A percentile compares a stretch with the other conserved stretches of the same genome.
Evolutionary conservation across 92 coral and sea anemone genomes (phyloP).

Genomic region (Paramuricea clavata): DNA sequence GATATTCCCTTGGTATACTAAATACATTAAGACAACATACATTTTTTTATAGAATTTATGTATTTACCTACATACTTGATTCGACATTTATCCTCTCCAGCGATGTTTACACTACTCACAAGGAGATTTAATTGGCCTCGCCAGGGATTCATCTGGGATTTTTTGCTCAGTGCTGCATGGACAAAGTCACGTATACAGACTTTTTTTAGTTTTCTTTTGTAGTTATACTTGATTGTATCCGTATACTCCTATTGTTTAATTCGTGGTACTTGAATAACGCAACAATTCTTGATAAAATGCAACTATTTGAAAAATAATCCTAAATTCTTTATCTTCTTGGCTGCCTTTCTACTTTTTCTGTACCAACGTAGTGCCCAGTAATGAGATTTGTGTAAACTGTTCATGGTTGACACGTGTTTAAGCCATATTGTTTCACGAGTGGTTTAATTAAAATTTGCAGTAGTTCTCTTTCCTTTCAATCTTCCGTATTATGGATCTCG

Average conservation of each 20-base stretch:
- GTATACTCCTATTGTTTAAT: neutral
- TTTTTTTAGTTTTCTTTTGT: too few species aligned
- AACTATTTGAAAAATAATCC: neutral
- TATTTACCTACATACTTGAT: neutral
- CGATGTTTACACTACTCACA: constrained; percentile 15
- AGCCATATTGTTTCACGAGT: neutral
- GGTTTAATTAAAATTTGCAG: neutral
- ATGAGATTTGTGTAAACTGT: neutral
- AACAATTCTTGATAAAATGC: neutral
- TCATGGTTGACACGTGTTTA: constrained; percentile 24
- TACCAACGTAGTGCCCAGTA: neutral
- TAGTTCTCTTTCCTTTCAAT: neutral
- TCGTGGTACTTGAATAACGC: neutral
- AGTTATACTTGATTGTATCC: neutral
- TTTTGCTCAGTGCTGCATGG: neutral
- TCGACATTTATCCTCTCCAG: neutral
- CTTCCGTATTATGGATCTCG: constrained; percentile 24
- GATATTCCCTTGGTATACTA: too few species aligned
- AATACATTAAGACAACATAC: neutral
- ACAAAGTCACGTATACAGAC: too few species aligned
- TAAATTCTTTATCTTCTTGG: neutral
- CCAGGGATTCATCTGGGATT: neutral
- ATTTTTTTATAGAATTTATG: neutral
- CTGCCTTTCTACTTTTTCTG: neutral
- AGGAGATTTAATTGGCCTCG: neutral